A percentile compares a stretch with the other conserved stretches of the same genome.
These are phyloP conservation scores for Polypedilum vanderplanki DNA, from an alignment of 1,140 invertebrate species.

Conservation along the genomic window DNA sequence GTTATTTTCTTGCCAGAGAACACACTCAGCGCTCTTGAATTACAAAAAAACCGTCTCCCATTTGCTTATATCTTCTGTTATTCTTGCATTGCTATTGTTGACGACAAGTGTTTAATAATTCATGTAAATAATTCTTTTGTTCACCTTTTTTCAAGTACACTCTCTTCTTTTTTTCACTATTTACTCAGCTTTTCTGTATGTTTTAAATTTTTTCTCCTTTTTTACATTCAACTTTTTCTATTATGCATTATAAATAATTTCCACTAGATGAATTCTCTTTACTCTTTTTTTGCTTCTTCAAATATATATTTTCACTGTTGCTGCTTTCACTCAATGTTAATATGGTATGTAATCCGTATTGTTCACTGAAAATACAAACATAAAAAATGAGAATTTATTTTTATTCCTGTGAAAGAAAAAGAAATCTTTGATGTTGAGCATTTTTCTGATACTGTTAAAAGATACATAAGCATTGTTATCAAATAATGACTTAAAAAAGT, in stretches of 20 bases:
- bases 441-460: too few relatives aligned
- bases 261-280: not conserved
- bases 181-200: not conserved
- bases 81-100: constrained; percentile 1
- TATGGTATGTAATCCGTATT: constrained; percentile 6
- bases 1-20: too few relatives aligned
- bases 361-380: not conserved
- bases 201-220: not conserved
- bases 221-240: not conserved
- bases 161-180: not conserved
- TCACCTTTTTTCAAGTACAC: not conserved
- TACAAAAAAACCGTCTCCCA: too few relatives aligned
- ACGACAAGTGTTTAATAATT: constrained; percentile 19
- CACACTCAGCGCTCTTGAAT: too few relatives aligned
- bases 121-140: not conserved
- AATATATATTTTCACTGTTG: not conserved
- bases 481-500: too few relatives aligned
- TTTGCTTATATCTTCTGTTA: too few relatives aligned
- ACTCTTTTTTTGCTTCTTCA: not conserved
- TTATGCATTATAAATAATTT: not conserved
- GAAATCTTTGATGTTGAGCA: too few relatives aligned
- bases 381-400: too few relatives aligned
- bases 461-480: too few relatives aligned
- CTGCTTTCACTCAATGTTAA: not conserved
- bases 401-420: too few relatives aligned